Percentiles rank a stretch among this genome's conserved stretches.
These are phyloP conservation scores for Bellardia bayeri DNA, from an alignment of 2,888 invertebrate genomes.

Conservation along the genomic window DNA sequence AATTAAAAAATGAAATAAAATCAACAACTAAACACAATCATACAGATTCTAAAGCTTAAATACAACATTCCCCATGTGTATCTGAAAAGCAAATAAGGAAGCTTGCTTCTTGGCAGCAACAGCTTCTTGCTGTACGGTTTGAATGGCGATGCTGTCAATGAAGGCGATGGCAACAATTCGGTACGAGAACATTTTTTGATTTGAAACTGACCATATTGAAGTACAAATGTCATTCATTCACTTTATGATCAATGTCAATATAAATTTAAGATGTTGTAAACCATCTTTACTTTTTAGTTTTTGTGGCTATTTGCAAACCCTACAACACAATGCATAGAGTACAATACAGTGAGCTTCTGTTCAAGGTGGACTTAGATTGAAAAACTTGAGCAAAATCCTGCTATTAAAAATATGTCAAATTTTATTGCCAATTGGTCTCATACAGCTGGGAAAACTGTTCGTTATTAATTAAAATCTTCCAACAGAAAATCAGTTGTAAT, in stretches of 20 bases:
- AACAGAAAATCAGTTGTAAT: background rate
- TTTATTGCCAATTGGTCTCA: constrained; percentile 2
- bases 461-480: background rate
- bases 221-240: constrained; percentile 30
- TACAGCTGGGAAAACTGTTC: background rate
- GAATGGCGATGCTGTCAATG: background rate
- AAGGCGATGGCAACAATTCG: constrained; percentile 19
- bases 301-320: background rate
- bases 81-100: constrained; percentile 69
- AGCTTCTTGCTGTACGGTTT: background rate
- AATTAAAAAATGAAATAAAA: constrained; percentile 35
- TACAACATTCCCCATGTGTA: constrained; percentile 66
- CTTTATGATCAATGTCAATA: constrained; percentile 55
- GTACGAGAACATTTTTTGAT: constrained; percentile 30
- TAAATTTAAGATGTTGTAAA: constrained; percentile 40
- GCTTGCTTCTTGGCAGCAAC: constrained; percentile 22
- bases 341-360: background rate
- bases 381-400: background rate
- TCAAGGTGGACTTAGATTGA: background rate
- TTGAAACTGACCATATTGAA: constrained; percentile 39
- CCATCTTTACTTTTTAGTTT: constrained; percentile 3
- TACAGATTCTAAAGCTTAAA: constrained; percentile 31
- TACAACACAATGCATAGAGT: background rate
- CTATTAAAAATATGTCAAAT: constrained; percentile 16
- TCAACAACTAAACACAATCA: constrained; percentile 35